These are phyloP conservation scores for Glaucopsyche alexis DNA, from an alignment of 2,888 invertebrate genomes.

Conservation along the genomic window DNA sequence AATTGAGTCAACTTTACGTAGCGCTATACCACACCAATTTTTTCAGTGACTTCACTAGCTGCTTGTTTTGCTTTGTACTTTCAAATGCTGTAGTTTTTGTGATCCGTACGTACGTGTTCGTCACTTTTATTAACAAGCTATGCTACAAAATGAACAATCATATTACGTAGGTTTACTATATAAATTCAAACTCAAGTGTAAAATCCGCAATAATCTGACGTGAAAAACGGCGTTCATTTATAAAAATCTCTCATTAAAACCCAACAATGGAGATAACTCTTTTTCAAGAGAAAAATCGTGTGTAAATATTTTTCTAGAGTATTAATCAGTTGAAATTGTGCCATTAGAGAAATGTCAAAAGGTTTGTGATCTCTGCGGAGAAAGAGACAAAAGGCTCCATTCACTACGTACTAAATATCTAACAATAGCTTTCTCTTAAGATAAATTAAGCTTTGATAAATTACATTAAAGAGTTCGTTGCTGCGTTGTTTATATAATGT, in stretches of 20 bases:
- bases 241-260: conserved; percentile 48
- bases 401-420: conserved; percentile 26
- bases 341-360: conserved; percentile 76
- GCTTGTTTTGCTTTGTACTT: too few species aligned
- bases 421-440: conserved; percentile 59
- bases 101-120: too few species aligned
- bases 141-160: too few species aligned
- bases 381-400: conserved; percentile 62
- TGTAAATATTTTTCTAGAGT: conserved; percentile 36
- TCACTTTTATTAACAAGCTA: too few species aligned
- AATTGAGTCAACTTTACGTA: too few species aligned
- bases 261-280: conserved; percentile 26
- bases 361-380: conserved; percentile 42
- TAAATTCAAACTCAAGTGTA: neutral
- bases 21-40: too few species aligned
- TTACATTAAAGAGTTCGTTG: conserved; percentile 63
- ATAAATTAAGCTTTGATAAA: conserved; percentile 65
- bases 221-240: conserved; percentile 17
- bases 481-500: conserved; percentile 64
- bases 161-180: neutral
- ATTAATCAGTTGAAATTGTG: conserved; percentile 74
- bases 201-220: conserved; percentile 2
- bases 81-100: too few species aligned
- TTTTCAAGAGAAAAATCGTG: conserved; percentile 46
- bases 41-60: too few species aligned